phyloP scores from a whole-genome alignment of 1,140 invertebrate species.

The Mylabris phalerata region DNA sequence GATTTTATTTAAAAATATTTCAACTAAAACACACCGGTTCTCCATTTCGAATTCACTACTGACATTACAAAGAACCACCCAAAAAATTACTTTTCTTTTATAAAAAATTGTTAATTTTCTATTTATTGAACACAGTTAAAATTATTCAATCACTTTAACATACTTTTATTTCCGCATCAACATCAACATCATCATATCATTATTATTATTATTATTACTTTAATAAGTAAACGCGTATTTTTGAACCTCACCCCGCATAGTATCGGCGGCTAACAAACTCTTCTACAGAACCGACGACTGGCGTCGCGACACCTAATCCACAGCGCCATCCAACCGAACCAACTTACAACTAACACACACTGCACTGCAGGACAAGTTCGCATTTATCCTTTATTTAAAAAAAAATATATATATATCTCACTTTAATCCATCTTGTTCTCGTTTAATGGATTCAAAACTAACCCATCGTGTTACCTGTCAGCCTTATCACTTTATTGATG shows the following conservation, averaged over 20 bases:
- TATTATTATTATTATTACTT: too few species aligned
- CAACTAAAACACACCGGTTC: constrained; percentile 11
- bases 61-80: constrained; percentile 10
- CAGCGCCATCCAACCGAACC: constrained; percentile 8
- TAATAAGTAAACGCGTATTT: constrained; percentile 10
- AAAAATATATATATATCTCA: too few species aligned
- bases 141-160: constrained; percentile 9
- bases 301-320: constrained; percentile 13
- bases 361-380: too few species aligned
- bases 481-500: too few species aligned
- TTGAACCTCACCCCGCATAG: constrained; percentile 16
- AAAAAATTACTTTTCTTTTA: neutral
- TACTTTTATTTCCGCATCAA: neutral
- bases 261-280: constrained; percentile 15
- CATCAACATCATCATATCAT: too few species aligned
- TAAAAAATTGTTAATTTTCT: too few species aligned
- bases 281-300: constrained; percentile 7
- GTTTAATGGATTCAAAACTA: too few species aligned
- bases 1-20: constrained; percentile 7
- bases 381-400: too few species aligned
- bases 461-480: too few species aligned
- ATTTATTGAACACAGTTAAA: constrained; percentile 9
- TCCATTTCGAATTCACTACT: constrained; percentile 12
- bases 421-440: too few species aligned
- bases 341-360: too few species aligned